phyloP scores from a whole-genome alignment of 2,888 invertebrate genomes.

The Cephus rjabovi region DNA sequence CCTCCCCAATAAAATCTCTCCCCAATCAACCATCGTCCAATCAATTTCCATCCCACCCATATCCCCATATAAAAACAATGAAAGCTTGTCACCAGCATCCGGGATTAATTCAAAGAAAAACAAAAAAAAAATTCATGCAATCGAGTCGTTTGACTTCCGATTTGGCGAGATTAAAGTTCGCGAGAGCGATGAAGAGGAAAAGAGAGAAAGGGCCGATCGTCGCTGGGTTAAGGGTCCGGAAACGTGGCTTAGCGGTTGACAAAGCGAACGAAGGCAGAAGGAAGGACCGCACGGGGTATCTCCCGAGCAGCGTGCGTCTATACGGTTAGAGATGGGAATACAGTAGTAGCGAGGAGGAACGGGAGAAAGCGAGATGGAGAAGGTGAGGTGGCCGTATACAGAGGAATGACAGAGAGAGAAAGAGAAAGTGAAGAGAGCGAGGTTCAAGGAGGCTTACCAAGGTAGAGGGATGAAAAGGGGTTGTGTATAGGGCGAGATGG shows the following conservation, averaged over 20 bases:
- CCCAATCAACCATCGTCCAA: background rate
- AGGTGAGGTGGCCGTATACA: background rate
- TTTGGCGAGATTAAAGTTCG: background rate
- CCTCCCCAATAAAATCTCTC: background rate
- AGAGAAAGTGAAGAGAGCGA: conserved; percentile 10
- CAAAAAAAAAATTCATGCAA: background rate
- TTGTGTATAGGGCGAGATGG: background rate
- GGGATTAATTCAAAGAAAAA: background rate
- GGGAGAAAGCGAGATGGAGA: conserved; percentile 9
- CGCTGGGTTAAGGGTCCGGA: conserved; percentile 32
- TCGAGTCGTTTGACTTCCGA: background rate
- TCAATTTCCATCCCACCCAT: background rate
- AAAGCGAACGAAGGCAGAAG: background rate
- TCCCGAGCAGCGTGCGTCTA: background rate
- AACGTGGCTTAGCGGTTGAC: background rate
- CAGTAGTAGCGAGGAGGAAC: conserved; percentile 6
- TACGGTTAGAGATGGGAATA: conserved; percentile 5
- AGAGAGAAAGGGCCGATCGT: conserved; percentile 33
- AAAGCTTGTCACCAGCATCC: background rate
- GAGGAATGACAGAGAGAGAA: background rate
- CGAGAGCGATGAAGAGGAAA: background rate
- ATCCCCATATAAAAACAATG: background rate
- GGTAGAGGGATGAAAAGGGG: background rate
- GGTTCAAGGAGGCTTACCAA: conserved; percentile 17
- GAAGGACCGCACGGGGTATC: background rate